phyloP scores from a whole-genome alignment of 2,113 vertebrate species.

The Hirundichthys speculiger region DNA sequence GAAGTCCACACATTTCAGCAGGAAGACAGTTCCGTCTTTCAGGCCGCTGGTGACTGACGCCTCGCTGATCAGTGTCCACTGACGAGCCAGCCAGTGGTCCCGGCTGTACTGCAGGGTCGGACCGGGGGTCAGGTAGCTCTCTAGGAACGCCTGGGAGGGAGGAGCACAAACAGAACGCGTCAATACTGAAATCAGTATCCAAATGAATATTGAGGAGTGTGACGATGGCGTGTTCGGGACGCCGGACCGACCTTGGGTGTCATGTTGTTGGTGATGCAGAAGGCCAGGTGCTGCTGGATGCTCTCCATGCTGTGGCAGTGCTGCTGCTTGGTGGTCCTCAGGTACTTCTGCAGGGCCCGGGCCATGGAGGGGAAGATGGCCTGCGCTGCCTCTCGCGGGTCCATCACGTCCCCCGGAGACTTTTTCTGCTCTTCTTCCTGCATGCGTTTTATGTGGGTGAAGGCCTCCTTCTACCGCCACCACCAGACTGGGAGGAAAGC shows the following conservation, averaged over 20 bases:
- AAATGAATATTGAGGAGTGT: not conserved
- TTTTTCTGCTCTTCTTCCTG: slow-evolving; percentile 94
- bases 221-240: too few species aligned
- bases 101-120: slow-evolving; percentile 94
- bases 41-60: slow-evolving; percentile 92
- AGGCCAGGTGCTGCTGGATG: slow-evolving; percentile 95
- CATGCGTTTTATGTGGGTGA: slow-evolving; percentile 92
- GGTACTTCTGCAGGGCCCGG: slow-evolving; percentile 94
- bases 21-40: slow-evolving; percentile 87
- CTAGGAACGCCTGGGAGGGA: slow-evolving; percentile 87
- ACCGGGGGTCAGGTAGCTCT: slow-evolving; percentile 89
- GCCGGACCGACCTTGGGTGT: slow-evolving; percentile 88
- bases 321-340: slow-evolving; percentile 94
- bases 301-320: slow-evolving; percentile 99
- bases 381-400: slow-evolving; percentile 93
- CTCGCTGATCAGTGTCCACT: slow-evolving; percentile 95
- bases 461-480: slow-evolving; percentile 95
- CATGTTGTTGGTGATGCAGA: slow-evolving; percentile 97
- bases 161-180: too few species aligned
- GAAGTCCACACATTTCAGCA: slow-evolving; percentile 93
- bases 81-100: slow-evolving; percentile 89
- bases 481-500: slow-evolving; percentile 83
- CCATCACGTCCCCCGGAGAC: slow-evolving; percentile 91
- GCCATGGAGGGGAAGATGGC: slow-evolving; percentile 98
- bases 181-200: not conserved